Percentiles rank a stretch among this genome's conserved stretches.
phyloP scores from a whole-genome alignment of 2,888 invertebrate genomes.

The Plagodis pulveraria region DNA sequence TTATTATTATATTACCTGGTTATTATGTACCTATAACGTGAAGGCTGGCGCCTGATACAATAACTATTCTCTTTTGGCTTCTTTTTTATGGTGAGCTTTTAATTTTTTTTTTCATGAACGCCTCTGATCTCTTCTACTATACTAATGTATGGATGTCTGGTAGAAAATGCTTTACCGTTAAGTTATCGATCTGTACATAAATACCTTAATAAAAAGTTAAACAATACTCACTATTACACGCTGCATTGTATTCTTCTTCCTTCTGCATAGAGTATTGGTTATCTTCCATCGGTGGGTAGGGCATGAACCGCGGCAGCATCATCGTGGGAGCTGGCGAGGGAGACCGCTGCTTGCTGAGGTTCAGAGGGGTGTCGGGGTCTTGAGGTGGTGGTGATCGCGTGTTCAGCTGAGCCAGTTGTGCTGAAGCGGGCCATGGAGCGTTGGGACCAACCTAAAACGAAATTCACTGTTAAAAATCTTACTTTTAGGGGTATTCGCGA shows the following conservation, averaged over 20 bases:
- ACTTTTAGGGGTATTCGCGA: background rate
- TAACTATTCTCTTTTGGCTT: too few species aligned
- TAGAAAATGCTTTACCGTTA: too few species aligned
- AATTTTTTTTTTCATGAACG: too few species aligned
- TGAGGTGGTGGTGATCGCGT: constrained; percentile 85
- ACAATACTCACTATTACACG: constrained; percentile 71
- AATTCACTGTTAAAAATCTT: background rate
- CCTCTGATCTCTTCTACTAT: too few species aligned
- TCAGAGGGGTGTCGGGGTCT: constrained; percentile 93
- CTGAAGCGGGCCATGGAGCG: constrained; percentile 88
- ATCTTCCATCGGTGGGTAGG: constrained; percentile 78
- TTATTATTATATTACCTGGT: too few species aligned
- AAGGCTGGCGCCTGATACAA: too few species aligned
- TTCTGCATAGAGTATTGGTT: constrained; percentile 72
- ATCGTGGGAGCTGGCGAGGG: constrained; percentile 85
- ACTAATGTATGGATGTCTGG: too few species aligned
- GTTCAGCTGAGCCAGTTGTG: constrained; percentile 90
- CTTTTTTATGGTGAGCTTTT: too few species aligned
- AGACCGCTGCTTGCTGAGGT: constrained; percentile 93
- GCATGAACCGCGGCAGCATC: constrained; percentile 80
- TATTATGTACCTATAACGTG: too few species aligned
- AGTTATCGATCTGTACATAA: too few species aligned
- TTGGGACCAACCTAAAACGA: constrained; percentile 76
- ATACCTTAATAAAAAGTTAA: constrained; percentile 1
- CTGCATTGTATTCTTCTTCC: constrained; percentile 72